Evolutionary conservation across 2,888 invertebrate species (phyloP).

Genomic region (Abscondita cerata): DNA sequence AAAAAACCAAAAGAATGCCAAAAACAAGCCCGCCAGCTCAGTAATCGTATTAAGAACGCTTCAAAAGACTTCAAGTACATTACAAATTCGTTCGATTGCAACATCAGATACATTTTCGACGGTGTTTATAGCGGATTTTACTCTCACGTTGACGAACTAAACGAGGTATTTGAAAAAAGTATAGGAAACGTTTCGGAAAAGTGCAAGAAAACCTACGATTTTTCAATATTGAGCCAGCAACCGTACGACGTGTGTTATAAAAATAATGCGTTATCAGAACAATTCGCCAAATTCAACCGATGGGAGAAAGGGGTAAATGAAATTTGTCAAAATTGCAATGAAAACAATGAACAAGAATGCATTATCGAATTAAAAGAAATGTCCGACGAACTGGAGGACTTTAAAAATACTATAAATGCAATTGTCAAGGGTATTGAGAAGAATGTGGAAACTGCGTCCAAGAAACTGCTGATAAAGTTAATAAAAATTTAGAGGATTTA

Average conservation of each 20-base stretch:
- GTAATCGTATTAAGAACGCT: not conserved
- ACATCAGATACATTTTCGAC: slow-evolving; percentile 4
- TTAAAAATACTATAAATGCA: not conserved
- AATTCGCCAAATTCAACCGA: not conserved
- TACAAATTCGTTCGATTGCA: slow-evolving; percentile 5
- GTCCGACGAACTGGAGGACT: not conserved
- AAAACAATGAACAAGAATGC: not conserved
- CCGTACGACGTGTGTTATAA: slow-evolving; percentile 5
- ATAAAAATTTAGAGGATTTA: not conserved
- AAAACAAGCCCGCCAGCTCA: slow-evolving; percentile 2
- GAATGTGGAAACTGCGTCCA: not conserved
- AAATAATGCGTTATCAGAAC: not conserved
- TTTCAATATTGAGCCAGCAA: not conserved
- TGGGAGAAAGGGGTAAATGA: not conserved
- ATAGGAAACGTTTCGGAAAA: not conserved
- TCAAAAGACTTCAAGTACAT: not conserved
- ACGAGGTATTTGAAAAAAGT: not conserved
- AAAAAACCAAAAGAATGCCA: not conserved
- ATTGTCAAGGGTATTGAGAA: not conserved
- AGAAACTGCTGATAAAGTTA: not conserved
- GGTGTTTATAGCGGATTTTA: slow-evolving; percentile 2
- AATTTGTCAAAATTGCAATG: slow-evolving; percentile 1
- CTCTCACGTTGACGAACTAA: not conserved
- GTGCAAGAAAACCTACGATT: not conserved
- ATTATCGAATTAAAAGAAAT: not conserved